Conservation (phyloP, 2,797 vertebrate genomes). For the Tadarida brasiliensis region DNA sequence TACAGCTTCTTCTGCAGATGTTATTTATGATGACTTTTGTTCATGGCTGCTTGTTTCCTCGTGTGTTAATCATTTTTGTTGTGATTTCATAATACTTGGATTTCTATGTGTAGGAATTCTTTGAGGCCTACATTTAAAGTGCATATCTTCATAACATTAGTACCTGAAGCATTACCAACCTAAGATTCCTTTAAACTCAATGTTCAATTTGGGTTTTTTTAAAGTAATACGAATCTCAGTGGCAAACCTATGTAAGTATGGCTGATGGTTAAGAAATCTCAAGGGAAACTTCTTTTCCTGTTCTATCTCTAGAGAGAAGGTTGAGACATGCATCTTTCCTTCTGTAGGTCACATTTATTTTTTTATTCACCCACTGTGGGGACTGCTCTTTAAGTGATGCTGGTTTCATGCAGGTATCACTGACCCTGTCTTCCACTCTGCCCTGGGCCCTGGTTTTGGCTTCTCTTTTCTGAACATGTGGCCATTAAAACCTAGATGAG, state of each 20-base stretch:
- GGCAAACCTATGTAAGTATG: neutral
- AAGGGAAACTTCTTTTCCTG: neutral
- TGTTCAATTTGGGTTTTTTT: slow-evolving; percentile 2
- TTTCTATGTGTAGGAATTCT: slow-evolving; percentile 37
- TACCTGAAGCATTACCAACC: neutral
- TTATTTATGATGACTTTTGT: neutral
- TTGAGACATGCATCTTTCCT: neutral
- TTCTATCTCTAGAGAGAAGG: neutral
- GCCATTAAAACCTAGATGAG: neutral
- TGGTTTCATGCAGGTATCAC: neutral
- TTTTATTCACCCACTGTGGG: neutral
- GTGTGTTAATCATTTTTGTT: slow-evolving; percentile 36
- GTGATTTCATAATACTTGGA: neutral
- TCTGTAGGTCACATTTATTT: neutral
- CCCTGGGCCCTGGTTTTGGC: neutral
- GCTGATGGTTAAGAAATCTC: neutral
- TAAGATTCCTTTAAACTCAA: neutral
- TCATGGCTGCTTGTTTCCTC: slow-evolving; percentile 21
- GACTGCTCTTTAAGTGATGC: neutral
- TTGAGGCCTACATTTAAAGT: slow-evolving; percentile 33
- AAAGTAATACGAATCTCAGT: neutral
- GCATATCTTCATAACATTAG: neutral
- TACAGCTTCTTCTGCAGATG: neutral
- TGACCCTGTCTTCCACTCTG: neutral
- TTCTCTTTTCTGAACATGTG: neutral